These are phyloP conservation scores for Dunckerocampus dactyliophorus DNA, from an alignment of 2,113 vertebrate species.

Conservation along the genomic window DNA sequence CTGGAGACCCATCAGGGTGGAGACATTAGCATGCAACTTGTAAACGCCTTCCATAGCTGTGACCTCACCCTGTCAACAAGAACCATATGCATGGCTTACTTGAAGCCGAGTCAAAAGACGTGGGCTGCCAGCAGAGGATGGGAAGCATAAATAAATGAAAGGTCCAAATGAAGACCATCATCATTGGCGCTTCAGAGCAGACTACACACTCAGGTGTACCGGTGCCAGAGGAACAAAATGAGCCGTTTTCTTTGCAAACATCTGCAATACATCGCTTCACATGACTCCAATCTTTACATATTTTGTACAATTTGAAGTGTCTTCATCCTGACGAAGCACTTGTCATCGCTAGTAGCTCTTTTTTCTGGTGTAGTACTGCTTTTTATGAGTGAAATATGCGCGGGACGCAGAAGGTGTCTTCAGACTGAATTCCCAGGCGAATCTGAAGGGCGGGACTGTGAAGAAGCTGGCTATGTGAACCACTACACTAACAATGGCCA, in stretches of 20 bases:
- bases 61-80: slow-evolving; percentile 49
- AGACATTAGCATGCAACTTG: slow-evolving; percentile 34
- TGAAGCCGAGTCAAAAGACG: neutral
- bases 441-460: too few relatives aligned
- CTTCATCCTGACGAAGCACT: slow-evolving; percentile 25
- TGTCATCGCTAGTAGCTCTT: too few relatives aligned
- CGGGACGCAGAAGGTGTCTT: too few relatives aligned
- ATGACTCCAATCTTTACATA: slow-evolving; percentile 3
- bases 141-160: slow-evolving; percentile 51
- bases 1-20: slow-evolving; percentile 20
- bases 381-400: too few relatives aligned
- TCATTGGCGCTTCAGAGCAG: slow-evolving; percentile 21
- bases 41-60: slow-evolving; percentile 36
- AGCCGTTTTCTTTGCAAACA: slow-evolving; percentile 40
- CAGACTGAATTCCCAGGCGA: too few relatives aligned
- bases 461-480: too few relatives aligned
- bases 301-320: slow-evolving; percentile 12
- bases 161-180: slow-evolving; percentile 26
- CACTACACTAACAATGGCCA: too few relatives aligned
- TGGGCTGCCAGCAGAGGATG: slow-evolving; percentile 1
- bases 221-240: slow-evolving; percentile 29
- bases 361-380: too few relatives aligned
- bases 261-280: slow-evolving; percentile 40
- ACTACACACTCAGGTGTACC: slow-evolving; percentile 43
- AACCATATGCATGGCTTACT: slow-evolving; percentile 42